These are phyloP conservation scores for Nephrotoma guestfalica DNA, from an alignment of 2,888 invertebrate species.

Conservation along the genomic window DNA sequence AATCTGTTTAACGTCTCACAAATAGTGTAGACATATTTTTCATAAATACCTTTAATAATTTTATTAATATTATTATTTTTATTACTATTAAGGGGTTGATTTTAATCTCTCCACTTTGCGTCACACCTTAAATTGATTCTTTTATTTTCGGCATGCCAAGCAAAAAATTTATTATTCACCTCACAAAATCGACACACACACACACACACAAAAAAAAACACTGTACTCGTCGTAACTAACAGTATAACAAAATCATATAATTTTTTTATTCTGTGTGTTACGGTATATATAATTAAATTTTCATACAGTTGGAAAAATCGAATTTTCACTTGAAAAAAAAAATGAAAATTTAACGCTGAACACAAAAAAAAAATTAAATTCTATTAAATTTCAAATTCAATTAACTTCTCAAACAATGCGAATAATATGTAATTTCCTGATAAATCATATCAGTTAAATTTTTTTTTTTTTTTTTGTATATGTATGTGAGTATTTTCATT, in stretches of 20 bases:
- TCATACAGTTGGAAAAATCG: neutral
- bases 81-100: neutral
- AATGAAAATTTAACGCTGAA: neutral
- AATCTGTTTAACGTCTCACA: neutral
- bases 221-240: neutral
- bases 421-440: constrained; percentile 4
- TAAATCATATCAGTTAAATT: constrained; percentile 1
- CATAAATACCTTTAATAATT: too few species aligned
- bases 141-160: neutral
- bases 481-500: neutral
- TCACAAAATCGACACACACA: neutral
- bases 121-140: neutral
- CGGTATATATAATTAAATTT: neutral
- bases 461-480: neutral
- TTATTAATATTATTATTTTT: too few species aligned
- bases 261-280: neutral
- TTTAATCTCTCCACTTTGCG: neutral
- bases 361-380: neutral
- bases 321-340: neutral
- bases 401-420: constrained; percentile 4
- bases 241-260: neutral
- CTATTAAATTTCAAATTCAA: constrained; percentile 3
- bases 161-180: neutral
- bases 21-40: too few species aligned
- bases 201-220: neutral